These are phyloP conservation scores for Heterochromis multidens DNA, from an alignment of 2,113 vertebrate genomes.

Conservation along the genomic window DNA sequence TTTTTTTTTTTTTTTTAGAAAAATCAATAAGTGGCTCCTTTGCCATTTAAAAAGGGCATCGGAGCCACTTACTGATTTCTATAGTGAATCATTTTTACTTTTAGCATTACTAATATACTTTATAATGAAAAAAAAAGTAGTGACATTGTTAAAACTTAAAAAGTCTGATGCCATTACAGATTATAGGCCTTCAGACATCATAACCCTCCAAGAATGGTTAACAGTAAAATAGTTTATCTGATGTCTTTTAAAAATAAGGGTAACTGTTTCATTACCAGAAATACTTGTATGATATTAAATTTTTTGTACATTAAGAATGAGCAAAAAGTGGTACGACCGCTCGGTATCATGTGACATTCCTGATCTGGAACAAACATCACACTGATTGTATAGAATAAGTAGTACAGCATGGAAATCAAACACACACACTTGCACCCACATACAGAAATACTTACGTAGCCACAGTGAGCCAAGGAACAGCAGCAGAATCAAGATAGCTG, in stretches of 20 bases:
- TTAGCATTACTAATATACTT: too few species aligned
- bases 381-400: constrained; percentile 29
- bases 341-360: constrained; percentile 55
- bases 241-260: neutral
- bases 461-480: constrained; percentile 68
- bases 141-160: neutral
- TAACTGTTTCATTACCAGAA: neutral
- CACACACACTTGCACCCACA: neutral
- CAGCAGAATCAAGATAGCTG: constrained; percentile 67
- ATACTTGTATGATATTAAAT: neutral
- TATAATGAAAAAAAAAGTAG: neutral
- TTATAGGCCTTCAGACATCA: neutral
- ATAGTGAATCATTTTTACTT: neutral
- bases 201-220: neutral
- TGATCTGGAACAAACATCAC: constrained; percentile 31
- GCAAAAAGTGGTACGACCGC: neutral
- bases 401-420: neutral
- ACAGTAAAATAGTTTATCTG: neutral
- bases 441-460: constrained; percentile 66
- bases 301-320: neutral
- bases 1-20: neutral
- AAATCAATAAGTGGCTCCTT: neutral
- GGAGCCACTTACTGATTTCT: neutral
- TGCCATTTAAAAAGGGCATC: neutral
- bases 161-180: neutral